Percentiles rank a stretch among this genome's conserved stretches.
Conservation (phyloP, 2,797 vertebrate species). For the Falco concolor region DNA sequence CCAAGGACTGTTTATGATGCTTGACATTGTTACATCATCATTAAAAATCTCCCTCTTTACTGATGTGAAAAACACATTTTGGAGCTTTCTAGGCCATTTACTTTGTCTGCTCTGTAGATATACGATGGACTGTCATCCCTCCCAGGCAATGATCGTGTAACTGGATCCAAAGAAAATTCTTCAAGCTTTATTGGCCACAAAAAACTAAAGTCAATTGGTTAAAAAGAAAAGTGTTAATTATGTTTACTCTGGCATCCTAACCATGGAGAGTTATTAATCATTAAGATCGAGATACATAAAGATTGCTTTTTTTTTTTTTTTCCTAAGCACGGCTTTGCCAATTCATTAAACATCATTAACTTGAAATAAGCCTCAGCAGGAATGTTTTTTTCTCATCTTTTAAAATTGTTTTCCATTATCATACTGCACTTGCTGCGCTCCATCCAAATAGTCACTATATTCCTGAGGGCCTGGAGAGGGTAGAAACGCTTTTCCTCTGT, state of each 20-base stretch:
- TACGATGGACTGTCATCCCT: constrained; percentile 21
- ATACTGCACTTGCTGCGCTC: not conserved
- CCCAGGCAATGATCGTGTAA: constrained; percentile 34
- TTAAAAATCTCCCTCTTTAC: constrained; percentile 18
- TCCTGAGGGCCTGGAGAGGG: not conserved
- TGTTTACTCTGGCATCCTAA: constrained; percentile 50
- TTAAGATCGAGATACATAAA: not conserved
- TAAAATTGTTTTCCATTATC: constrained; percentile 11
- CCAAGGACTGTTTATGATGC: constrained; percentile 36
- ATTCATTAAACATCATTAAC: constrained; percentile 35
- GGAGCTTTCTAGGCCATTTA: constrained; percentile 55
- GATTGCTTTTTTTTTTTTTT: not conserved
- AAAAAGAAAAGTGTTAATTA: constrained; percentile 52
- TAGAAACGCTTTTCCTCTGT: not conserved
- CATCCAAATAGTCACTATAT: not conserved
- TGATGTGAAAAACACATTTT: constrained; percentile 59
- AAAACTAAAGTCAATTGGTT: constrained; percentile 56
- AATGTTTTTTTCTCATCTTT: not conserved
- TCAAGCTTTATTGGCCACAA: constrained; percentile 55
- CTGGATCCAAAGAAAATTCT: constrained; percentile 64
- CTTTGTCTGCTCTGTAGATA: constrained; percentile 14
- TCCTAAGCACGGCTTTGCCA: not conserved
- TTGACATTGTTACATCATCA: constrained; percentile 48
- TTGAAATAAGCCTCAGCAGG: not conserved
- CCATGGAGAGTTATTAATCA: constrained; percentile 43